Conservation (phyloP, 2,113 vertebrate species). For the rabbit (Oryctolagus cuniculus) region DNA sequence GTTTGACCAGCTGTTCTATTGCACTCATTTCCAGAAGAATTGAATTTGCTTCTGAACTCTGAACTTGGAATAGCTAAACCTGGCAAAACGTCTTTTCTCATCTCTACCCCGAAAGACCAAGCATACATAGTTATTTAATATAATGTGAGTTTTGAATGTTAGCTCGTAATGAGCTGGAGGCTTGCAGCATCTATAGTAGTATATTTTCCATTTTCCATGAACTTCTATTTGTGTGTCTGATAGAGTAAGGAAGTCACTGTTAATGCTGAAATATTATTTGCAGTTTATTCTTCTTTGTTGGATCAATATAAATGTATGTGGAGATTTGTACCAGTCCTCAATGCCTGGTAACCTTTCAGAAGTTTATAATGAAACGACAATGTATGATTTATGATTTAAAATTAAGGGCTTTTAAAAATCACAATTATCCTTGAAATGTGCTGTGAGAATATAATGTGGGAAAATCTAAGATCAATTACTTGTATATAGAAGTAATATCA, state of each 20-base stretch:
- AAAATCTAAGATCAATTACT: not conserved
- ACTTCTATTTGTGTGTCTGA: conserved; percentile 43
- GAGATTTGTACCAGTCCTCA: conserved; percentile 36
- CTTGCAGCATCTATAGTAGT: conserved; percentile 7
- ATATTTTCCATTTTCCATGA: conserved; percentile 43
- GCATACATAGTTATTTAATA: conserved; percentile 67
- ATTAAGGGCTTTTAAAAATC: conserved; percentile 74
- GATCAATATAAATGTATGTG: conserved; percentile 70
- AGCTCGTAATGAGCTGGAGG: conserved; percentile 52
- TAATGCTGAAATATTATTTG: conserved; percentile 67
- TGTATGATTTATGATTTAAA: conserved; percentile 68
- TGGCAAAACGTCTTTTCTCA: conserved; percentile 76
- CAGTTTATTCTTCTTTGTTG: conserved; percentile 74
- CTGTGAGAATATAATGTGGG: not conserved
- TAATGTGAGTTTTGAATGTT: conserved; percentile 68
- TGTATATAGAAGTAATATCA: not conserved
- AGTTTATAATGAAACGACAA: conserved; percentile 72
- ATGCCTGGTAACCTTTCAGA: conserved; percentile 42
- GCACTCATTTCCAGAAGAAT: conserved; percentile 83
- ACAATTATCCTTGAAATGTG: conserved; percentile 57
- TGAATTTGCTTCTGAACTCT: conserved; percentile 82
- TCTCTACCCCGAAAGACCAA: conserved; percentile 66
- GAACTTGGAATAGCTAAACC: conserved; percentile 77
- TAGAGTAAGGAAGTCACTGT: conserved; percentile 55
- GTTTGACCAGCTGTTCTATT: conserved; percentile 82